A percentile compares a stretch with the other conserved stretches of the same genome.
These are phyloP conservation scores for Scolopax rusticola DNA, from an alignment of 2,797 vertebrate species.

Conservation along the genomic window DNA sequence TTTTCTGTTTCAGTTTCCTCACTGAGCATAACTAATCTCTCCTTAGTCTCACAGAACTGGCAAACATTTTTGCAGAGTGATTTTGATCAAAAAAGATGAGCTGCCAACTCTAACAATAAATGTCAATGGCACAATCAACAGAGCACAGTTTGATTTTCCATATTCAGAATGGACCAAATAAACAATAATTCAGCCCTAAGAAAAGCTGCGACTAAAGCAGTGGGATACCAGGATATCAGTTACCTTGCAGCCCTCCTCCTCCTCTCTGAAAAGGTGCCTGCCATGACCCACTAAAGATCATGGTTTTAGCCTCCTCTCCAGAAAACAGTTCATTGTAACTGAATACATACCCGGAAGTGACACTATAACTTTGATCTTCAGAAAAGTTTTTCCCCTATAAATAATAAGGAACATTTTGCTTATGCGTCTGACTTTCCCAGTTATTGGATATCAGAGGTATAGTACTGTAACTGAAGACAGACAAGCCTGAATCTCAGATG, in stretches of 20 bases:
- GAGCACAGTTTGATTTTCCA: conserved; percentile 34
- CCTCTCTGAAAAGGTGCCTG: conserved; percentile 4
- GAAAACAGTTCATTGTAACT: neutral
- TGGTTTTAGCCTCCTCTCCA: neutral
- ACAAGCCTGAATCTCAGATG: neutral
- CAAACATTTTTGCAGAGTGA: neutral
- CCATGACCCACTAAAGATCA: neutral
- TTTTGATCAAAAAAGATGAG: conserved; percentile 30
- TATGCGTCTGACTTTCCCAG: neutral
- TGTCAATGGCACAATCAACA: conserved; percentile 38
- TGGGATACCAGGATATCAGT: neutral
- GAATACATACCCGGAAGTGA: neutral
- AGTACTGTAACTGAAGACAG: neutral
- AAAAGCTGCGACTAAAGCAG: conserved; percentile 41
- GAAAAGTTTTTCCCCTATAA: neutral
- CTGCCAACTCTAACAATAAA: conserved; percentile 52
- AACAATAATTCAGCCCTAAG: conserved; percentile 19
- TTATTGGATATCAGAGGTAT: neutral
- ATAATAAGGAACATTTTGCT: neutral
- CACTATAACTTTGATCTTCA: neutral
- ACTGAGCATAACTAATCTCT: conserved; percentile 10
- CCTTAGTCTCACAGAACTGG: neutral
- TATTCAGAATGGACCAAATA: conserved; percentile 44
- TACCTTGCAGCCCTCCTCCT: conserved; percentile 11
- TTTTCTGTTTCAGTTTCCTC: conserved; percentile 18